phyloP scores from a whole-genome alignment of 2,797 vertebrate genomes.

The Acrocephalus scirpaceus region DNA sequence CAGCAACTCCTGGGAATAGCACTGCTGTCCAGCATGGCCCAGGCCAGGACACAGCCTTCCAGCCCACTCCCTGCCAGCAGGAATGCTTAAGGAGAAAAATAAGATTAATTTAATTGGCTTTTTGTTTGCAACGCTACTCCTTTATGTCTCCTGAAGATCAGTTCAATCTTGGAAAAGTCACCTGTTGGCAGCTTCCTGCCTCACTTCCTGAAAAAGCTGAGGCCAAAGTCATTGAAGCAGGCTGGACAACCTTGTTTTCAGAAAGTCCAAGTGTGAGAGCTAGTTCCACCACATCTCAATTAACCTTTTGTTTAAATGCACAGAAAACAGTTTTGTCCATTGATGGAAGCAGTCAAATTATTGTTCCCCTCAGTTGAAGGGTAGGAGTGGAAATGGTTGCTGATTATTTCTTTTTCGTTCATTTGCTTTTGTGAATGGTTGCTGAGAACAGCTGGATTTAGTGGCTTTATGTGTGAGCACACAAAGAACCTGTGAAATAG shows the following conservation, averaged over 20 bases:
- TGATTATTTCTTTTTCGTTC: conserved; percentile 30
- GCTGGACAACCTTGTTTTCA: conserved; percentile 3
- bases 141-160: not conserved
- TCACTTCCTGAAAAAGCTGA: not conserved
- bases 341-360: not conserved
- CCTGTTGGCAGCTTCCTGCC: not conserved
- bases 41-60: not conserved
- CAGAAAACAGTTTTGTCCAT: not conserved
- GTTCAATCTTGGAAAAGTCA: not conserved
- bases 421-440: conserved; percentile 52
- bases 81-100: not conserved
- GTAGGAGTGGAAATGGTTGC: not conserved
- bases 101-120: not conserved
- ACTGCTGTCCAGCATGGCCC: not conserved
- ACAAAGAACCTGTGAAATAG: conserved; percentile 17
- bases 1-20: not conserved
- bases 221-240: not conserved
- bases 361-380: not conserved
- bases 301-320: conserved; percentile 19
- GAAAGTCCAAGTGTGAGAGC: not conserved
- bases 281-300: not conserved
- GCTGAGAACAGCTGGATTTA: conserved; percentile 44
- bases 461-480: not conserved
- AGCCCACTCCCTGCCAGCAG: not conserved
- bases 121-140: not conserved